These are phyloP conservation scores for Acanthopagrus latus DNA, from an alignment of 2,797 vertebrate genomes.

Conservation along the genomic window DNA sequence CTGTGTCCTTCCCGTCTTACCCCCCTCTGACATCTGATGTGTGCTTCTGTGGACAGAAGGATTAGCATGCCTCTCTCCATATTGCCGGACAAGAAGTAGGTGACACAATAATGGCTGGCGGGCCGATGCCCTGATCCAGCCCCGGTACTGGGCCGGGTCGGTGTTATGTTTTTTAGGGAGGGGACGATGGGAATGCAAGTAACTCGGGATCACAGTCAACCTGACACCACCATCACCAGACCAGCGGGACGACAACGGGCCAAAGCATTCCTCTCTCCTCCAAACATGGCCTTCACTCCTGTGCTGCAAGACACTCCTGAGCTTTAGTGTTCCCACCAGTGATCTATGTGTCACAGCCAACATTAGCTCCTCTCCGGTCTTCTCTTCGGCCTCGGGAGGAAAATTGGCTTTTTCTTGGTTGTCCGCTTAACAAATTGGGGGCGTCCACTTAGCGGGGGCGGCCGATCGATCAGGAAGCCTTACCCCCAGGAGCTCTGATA, in stretches of 20 bases:
- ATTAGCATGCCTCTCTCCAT: conserved; percentile 58
- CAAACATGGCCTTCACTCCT: conserved; percentile 70
- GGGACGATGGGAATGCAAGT: conserved; percentile 73
- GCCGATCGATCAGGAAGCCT: conserved; percentile 68
- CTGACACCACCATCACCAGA: conserved; percentile 74
- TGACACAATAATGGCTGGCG: conserved; percentile 46
- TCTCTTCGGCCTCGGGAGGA: not conserved
- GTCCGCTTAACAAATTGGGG: conserved; percentile 67
- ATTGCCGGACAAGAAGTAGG: conserved; percentile 39
- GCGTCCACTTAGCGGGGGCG: conserved; percentile 46
- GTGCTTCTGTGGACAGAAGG: conserved; percentile 46
- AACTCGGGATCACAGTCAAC: conserved; percentile 73
- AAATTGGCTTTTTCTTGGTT: conserved; percentile 49
- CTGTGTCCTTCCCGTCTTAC: conserved; percentile 58
- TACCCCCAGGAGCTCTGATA: conserved; percentile 70
- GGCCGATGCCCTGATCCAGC: conserved; percentile 53
- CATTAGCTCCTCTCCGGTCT: conserved; percentile 24
- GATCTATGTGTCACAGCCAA: conserved; percentile 55
- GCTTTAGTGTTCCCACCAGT: conserved; percentile 62
- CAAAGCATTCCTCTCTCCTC: conserved; percentile 75
- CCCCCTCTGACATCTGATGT: conserved; percentile 35
- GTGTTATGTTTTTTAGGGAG: conserved; percentile 72
- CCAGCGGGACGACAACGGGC: conserved; percentile 71
- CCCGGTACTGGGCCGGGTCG: conserved; percentile 28
- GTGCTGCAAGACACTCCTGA: conserved; percentile 49